Evolutionary conservation across 2,113 vertebrate genomes (phyloP).

Genomic region (Nibea albiflora): DNA sequence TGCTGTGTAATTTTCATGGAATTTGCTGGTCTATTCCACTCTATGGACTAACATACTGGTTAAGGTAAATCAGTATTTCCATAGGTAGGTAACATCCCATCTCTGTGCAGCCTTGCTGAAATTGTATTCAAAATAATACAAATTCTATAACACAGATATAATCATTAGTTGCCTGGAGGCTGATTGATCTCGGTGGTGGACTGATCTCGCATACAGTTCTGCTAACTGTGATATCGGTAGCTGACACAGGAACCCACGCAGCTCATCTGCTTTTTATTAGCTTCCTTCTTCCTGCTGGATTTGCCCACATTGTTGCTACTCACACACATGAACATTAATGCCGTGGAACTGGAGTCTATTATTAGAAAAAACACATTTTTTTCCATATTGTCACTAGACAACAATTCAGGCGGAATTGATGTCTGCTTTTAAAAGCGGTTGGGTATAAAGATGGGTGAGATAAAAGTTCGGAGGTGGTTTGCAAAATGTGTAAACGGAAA

Average conservation of each 20-base stretch:
- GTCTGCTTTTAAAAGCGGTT: not conserved
- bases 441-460: not conserved
- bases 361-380: not conserved
- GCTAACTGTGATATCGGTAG: not conserved
- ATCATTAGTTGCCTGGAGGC: not conserved
- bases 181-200: not conserved
- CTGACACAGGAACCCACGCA: not conserved
- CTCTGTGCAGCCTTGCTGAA: not conserved
- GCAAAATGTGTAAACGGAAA: not conserved
- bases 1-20: not conserved
- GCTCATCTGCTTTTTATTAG: not conserved
- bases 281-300: not conserved
- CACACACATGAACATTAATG: not conserved
- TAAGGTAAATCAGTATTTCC: not conserved
- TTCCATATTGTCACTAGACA: not conserved
- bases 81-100: too few relatives aligned
- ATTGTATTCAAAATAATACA: not conserved
- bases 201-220: not conserved
- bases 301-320: not conserved
- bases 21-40: not conserved
- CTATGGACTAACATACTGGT: not conserved
- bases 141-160: not conserved
- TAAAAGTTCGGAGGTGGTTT: not conserved
- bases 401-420: not conserved
- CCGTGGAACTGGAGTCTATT: conserved; percentile 20